Base-by-base conservation (phyloP, 2,888 invertebrate genomes). In the Dasysyrphus albostriatus region DNA sequence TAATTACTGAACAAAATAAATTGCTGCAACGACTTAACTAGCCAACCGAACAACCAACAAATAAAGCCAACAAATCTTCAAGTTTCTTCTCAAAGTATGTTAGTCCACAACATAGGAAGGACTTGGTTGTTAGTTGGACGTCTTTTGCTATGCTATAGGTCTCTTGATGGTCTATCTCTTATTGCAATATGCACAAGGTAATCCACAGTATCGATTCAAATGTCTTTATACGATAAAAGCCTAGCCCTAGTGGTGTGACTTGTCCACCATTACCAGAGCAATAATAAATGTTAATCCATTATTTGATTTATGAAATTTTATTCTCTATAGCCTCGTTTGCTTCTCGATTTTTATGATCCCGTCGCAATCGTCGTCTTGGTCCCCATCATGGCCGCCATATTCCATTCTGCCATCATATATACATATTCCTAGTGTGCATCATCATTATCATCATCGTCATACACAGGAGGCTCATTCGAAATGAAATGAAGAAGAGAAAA, bases 291-390 rank as follows among this genome's bases (percentile, higher is more conserved):
- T 87, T 85, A 87, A 83, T 88, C 88, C 80, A 87, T 88, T 88
- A 87, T 89, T 89, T 88, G 89, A 89, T 89, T 89, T 89, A 88
- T 82, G 89, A 89, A 88, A 88, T 89, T 89, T 83, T 88, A 73
- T 84, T 84, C 51, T 63, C 56, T 65, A 24, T 39, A 37, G 19
- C 61, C 51, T 76, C 63, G 24, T 49, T 39, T 32, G 47, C 37
- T 9, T 32, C 19, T 76, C 49, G 24, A 49, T 79, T 73, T 83
- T 80, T 80, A 76, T 76, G 54, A 58, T 69, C 29, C 47, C 49
- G 16, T 49, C 49, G 2, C 24, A 24, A 2, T 49, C 16, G 49
- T 24, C 24, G 24, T 24, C 24, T 24, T 3, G 49, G 49, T 9
- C 42, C 49, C 29, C 29, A 29, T 29, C 49, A 67, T 67, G 65